These are phyloP conservation scores for Cyprinus carpio DNA, from an alignment of 2,113 vertebrate species.

Conservation along the genomic window DNA sequence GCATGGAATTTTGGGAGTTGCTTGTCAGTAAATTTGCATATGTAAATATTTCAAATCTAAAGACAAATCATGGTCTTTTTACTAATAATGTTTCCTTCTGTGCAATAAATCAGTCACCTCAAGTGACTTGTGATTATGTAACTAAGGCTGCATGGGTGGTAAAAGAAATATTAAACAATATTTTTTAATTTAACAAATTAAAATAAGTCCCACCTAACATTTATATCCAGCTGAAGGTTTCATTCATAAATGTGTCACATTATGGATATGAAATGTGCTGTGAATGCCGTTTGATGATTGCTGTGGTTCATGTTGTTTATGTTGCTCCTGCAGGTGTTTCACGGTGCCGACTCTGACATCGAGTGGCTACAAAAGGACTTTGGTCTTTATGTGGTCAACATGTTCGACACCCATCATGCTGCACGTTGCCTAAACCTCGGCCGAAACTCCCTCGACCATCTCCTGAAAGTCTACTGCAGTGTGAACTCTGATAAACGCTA, in stretches of 20 bases:
- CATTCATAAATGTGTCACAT: not conserved
- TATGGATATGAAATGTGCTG: not conserved
- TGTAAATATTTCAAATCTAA: too few relatives aligned
- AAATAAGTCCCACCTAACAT: not conserved
- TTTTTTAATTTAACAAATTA: not conserved
- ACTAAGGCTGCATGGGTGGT: too few relatives aligned
- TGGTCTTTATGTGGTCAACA: slow-evolving; percentile 90
- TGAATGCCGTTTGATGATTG: not conserved
- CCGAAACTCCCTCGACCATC: slow-evolving; percentile 88
- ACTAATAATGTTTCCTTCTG: too few relatives aligned
- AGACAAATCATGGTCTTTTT: too few relatives aligned
- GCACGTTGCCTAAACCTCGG: slow-evolving; percentile 88
- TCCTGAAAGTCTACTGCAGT: slow-evolving; percentile 85
- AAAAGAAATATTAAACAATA: too few relatives aligned
- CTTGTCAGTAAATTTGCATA: too few relatives aligned
- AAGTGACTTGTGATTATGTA: too few relatives aligned
- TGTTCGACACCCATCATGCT: slow-evolving; percentile 97
- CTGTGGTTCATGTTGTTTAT: too few relatives aligned
- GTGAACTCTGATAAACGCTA: slow-evolving; percentile 90
- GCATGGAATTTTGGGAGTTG: too few relatives aligned
- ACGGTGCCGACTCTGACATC: slow-evolving; percentile 92
- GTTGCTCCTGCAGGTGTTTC: slow-evolving; percentile 81
- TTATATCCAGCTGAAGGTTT: not conserved
- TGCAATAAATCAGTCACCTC: too few relatives aligned
- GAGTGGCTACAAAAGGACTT: slow-evolving; percentile 98